Conservation (phyloP, 2,888 invertebrate genomes). For the Candidula unifasciata region DNA sequence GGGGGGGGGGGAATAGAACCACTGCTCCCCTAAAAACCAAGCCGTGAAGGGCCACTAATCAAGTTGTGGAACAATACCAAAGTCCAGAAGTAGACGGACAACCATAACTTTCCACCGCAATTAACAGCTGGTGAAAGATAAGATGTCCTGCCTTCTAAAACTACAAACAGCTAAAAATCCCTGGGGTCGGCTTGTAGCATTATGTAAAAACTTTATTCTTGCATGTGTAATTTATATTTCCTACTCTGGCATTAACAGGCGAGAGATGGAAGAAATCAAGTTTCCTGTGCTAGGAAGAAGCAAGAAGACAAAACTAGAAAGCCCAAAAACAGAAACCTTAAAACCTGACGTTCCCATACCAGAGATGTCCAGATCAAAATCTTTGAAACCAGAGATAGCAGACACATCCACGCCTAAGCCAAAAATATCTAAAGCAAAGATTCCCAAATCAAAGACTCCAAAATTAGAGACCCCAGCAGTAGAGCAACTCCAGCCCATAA, state of each 20-base stretch:
- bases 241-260: background rate
- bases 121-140: too few species aligned
- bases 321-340: background rate
- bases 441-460: background rate
- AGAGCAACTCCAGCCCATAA: background rate
- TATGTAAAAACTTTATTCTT: too few species aligned
- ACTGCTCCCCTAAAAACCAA: too few species aligned
- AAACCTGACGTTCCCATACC: background rate
- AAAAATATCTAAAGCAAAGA: background rate
- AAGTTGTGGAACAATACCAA: too few species aligned
- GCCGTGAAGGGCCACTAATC: too few species aligned
- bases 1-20: too few species aligned
- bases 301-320: slow-evolving; percentile 7
- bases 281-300: background rate
- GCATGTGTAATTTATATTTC: background rate
- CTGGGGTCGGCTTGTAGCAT: too few species aligned
- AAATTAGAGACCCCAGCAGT: too few species aligned
- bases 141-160: too few species aligned
- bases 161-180: too few species aligned
- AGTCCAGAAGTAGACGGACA: too few species aligned
- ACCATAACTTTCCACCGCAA: too few species aligned
- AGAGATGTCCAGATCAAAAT: background rate
- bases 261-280: slow-evolving; percentile 24
- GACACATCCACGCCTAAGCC: background rate
- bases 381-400: background rate